phyloP scores from a whole-genome alignment of 2,888 invertebrate species.

The Nephrotoma guestfalica region DNA sequence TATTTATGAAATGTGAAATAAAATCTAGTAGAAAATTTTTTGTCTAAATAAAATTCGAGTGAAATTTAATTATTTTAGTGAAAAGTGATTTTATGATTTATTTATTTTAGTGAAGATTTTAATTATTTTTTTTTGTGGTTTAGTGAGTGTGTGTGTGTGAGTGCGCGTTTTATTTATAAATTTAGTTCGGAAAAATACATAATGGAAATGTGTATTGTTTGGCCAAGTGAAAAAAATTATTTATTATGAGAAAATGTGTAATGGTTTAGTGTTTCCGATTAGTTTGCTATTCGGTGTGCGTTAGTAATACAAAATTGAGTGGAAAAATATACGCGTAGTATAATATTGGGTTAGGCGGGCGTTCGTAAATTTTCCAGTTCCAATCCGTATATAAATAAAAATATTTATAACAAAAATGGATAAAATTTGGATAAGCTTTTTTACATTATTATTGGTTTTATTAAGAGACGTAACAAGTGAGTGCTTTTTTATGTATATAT shows the following conservation, averaged over 20 bases:
- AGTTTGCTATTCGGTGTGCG: neutral
- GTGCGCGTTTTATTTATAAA: neutral
- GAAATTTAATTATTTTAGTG: neutral
- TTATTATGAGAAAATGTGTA: neutral
- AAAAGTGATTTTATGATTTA: neutral
- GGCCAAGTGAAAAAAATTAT: neutral
- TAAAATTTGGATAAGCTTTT: constrained; percentile 3
- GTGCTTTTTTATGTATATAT: neutral
- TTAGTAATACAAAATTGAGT: neutral
- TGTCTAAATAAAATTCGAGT: neutral
- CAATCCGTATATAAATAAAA: neutral
- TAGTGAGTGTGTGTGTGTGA: too few species aligned
- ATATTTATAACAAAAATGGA: neutral
- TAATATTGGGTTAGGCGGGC: neutral
- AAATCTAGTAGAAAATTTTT: neutral
- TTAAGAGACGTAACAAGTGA: constrained; percentile 1
- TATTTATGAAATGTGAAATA: neutral
- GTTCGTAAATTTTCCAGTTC: neutral
- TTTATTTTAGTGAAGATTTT: neutral
- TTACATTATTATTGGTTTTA: neutral
- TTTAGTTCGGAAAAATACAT: neutral
- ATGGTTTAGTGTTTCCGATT: neutral
- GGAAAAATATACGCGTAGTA: neutral
- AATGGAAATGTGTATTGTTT: neutral
- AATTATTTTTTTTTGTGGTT: neutral